phyloP scores from a whole-genome alignment of 2,113 vertebrate species.

The Cyphomyrus discorhynchus region DNA sequence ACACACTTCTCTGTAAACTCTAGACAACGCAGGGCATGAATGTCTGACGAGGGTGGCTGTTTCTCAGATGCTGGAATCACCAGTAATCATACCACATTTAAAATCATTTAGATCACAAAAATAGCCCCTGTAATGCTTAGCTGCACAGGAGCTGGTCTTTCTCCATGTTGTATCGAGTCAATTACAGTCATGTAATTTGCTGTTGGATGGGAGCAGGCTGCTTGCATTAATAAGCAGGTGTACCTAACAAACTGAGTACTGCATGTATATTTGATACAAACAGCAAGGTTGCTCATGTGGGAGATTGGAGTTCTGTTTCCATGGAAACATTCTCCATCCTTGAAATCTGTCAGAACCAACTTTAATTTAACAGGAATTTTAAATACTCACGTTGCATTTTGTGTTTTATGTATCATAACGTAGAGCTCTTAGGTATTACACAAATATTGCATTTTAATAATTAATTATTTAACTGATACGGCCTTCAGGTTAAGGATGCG shows the following conservation, averaged over 20 bases:
- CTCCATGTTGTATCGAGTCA: not conserved
- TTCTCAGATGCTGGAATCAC: not conserved
- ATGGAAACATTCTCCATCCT: not conserved
- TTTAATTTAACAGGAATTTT: not conserved
- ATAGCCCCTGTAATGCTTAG: not conserved
- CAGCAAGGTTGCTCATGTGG: not conserved
- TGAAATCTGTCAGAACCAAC: not conserved
- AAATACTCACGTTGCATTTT: not conserved
- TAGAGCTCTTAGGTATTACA: not conserved
- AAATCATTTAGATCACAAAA: not conserved
- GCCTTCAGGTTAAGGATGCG: not conserved
- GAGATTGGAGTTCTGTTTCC: not conserved
- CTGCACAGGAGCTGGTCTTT: not conserved
- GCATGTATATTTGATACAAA: not conserved
- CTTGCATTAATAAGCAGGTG: not conserved
- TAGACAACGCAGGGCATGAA: not conserved
- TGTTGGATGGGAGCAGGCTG: not conserved
- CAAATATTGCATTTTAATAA: not conserved
- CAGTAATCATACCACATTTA: not conserved
- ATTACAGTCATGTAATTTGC: not conserved
- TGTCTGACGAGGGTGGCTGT: not conserved
- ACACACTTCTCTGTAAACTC: not conserved
- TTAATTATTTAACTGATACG: not conserved
- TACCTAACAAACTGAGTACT: not conserved
- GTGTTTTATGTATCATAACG: not conserved